Percentiles rank a stretch among this genome's conserved stretches.
Conservation (phyloP, 2,113 vertebrate species). For the Serilophus lunatus region DNA sequence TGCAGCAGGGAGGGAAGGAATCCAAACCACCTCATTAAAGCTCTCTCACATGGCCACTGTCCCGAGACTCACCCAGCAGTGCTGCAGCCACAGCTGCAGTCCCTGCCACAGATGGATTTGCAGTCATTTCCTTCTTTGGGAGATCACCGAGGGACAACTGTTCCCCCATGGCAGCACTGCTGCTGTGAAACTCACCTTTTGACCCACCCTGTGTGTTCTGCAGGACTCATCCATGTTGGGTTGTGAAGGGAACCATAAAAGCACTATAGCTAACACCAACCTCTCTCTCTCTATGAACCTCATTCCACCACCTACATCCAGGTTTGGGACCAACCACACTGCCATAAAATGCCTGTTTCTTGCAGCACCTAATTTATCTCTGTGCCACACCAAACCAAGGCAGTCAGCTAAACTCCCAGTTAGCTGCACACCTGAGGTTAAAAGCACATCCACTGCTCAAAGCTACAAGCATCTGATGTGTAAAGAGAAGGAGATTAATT, state of each 20-base stretch:
- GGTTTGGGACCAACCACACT: neutral
- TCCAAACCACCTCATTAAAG: neutral
- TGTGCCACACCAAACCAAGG: accelerated
- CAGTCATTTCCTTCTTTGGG: neutral
- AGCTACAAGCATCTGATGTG: neutral
- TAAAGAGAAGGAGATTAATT: constrained; percentile 16
- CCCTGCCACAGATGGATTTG: neutral
- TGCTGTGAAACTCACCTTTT: neutral
- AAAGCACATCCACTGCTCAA: neutral
- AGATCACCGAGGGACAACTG: neutral
- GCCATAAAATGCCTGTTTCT: neutral
- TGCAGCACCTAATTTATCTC: neutral
- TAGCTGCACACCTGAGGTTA: neutral
- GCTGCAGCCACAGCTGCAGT: accelerated
- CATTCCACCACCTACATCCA: neutral
- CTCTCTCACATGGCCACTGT: accelerated
- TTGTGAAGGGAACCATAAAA: neutral
- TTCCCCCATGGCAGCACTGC: accelerated
- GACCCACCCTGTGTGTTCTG: neutral
- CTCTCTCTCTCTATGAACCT: neutral
- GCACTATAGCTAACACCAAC: neutral
- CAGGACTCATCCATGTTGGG: neutral
- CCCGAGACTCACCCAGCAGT: neutral
- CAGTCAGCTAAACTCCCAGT: neutral
- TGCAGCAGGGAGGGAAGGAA: neutral